Base-by-base conservation (phyloP, 2,113 vertebrate species). In the Tylochromis polylepis region DNA sequence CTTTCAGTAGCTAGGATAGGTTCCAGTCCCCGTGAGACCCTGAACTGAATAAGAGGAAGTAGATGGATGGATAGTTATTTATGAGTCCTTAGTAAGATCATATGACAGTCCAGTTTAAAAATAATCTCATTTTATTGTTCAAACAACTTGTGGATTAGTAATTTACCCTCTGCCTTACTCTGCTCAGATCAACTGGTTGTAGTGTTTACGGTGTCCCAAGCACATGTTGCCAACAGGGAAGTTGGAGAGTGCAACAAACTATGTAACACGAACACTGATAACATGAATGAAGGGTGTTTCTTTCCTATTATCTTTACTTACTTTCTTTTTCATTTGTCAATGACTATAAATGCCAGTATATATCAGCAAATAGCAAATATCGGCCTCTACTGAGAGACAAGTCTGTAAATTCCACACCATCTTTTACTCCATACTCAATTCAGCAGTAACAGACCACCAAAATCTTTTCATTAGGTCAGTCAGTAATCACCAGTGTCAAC, bases 41-140 rank as follows among this genome's bases (percentile, higher is more conserved):
- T 65, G 60, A 38, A 65, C 6, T 65, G 36, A 65, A 36, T 65
- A 65, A 65, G 3, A 10, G 0, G 31, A 65, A 38, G 60, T 12
- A n/a, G 11, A 65, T n/a, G 4, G 18, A 22, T 65, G 60, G 0
- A 65, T 22, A 65, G 60, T 20, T 14, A 1, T 65, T 0, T 14
- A 65, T 38, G 0, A 46, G 5, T 70, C 62, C 62, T 1, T 24
- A 24, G 6, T 72, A 46, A 46, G 2, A 72, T 29, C 46, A 18
- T 27, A 27, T 72, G 14, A 72, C 67, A 72, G 27, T 11, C 5
- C 10, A 43, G 5, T 72, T 72, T 72, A 41, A 46, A 27, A 46
- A 72, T 46, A 72, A 29, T 46, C 67, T 46, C 0, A 1, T 6
- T 72, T 46, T 27, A 72, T 11, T 46, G 67, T 72, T 72, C 0